These are phyloP conservation scores for Drosophila maculinotata DNA, from an alignment of 2,888 invertebrate genomes.

Conservation along the genomic window DNA sequence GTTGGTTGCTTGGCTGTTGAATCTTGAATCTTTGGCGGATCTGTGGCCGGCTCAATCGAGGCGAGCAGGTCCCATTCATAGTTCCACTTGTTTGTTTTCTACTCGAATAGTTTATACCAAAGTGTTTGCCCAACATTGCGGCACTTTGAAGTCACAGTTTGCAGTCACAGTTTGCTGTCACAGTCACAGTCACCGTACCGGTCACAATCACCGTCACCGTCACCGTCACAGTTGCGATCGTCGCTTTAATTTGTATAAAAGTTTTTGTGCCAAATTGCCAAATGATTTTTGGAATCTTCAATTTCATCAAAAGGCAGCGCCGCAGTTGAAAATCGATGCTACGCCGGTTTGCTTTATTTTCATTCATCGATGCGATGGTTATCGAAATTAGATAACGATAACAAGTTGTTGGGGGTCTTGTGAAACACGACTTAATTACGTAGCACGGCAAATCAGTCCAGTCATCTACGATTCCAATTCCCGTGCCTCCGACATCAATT, in stretches of 20 bases:
- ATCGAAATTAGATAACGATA: constrained; percentile 81
- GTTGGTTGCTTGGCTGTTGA: constrained; percentile 21
- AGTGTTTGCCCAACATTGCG: constrained; percentile 77
- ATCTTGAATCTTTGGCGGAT: constrained; percentile 52
- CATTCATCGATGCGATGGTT: constrained; percentile 46
- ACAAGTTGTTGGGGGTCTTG: constrained; percentile 82
- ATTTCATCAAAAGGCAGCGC: constrained; percentile 46
- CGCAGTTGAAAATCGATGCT: constrained; percentile 46
- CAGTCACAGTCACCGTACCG: constrained; percentile 1
- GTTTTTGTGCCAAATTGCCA: constrained; percentile 33
- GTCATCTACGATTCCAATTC: constrained; percentile 7
- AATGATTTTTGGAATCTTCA: too few relatives aligned
- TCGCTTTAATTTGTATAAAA: constrained; percentile 62
- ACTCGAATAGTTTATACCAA: constrained; percentile 61
- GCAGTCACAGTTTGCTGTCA: constrained; percentile 1
- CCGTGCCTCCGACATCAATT: constrained; percentile 16
- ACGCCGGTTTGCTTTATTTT: not conserved
- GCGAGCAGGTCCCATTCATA: constrained; percentile 64
- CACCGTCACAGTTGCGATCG: not conserved
- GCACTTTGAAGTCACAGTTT: constrained; percentile 64
- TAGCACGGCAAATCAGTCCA: constrained; percentile 8
- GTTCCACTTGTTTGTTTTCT: constrained; percentile 76
- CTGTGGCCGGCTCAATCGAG: constrained; percentile 68
- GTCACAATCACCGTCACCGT: constrained; percentile 7
- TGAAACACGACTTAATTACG: constrained; percentile 85